Percentiles rank a stretch among this genome's conserved stretches.
These are phyloP conservation scores for Brenthis daphne DNA, from an alignment of 2,888 invertebrate species.

Conservation along the genomic window DNA sequence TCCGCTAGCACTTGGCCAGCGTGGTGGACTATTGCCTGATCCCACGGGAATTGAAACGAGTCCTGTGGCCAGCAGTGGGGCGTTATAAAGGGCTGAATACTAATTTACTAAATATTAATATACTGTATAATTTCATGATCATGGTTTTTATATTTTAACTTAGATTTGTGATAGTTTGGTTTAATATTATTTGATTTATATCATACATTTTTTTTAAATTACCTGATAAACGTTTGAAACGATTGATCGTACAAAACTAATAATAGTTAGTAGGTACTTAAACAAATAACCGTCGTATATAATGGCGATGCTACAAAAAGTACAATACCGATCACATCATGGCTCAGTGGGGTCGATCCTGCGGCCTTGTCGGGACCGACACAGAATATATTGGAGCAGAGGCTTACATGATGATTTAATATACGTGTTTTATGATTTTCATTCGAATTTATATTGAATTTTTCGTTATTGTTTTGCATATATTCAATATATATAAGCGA, in stretches of 20 bases:
- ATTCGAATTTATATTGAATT: neutral
- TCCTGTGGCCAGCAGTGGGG: too few relatives aligned
- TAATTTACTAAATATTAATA: too few relatives aligned
- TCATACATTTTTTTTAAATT: neutral
- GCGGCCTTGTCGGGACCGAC: conserved; percentile 26
- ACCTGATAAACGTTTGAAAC: neutral
- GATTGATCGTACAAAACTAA: conserved; percentile 12
- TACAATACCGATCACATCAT: conserved; percentile 22
- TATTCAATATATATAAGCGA: too few relatives aligned
- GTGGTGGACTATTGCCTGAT: too few relatives aligned
- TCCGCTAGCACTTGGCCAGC: too few relatives aligned
- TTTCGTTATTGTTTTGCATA: too few relatives aligned
- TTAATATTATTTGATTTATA: too few relatives aligned
- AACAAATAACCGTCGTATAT: conserved; percentile 4
- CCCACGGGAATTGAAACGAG: too few relatives aligned
- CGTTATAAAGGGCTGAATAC: too few relatives aligned
- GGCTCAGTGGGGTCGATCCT: conserved; percentile 30
- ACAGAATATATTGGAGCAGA: conserved; percentile 17
- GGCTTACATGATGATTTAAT: neutral
- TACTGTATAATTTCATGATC: too few relatives aligned
- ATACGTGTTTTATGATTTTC: neutral
- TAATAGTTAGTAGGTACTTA: neutral
- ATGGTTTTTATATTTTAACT: too few relatives aligned
- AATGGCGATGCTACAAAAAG: conserved; percentile 18
- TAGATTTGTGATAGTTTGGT: too few relatives aligned